Conservation (phyloP, 2,888 invertebrate genomes). For the Aleiodes alternator region DNA sequence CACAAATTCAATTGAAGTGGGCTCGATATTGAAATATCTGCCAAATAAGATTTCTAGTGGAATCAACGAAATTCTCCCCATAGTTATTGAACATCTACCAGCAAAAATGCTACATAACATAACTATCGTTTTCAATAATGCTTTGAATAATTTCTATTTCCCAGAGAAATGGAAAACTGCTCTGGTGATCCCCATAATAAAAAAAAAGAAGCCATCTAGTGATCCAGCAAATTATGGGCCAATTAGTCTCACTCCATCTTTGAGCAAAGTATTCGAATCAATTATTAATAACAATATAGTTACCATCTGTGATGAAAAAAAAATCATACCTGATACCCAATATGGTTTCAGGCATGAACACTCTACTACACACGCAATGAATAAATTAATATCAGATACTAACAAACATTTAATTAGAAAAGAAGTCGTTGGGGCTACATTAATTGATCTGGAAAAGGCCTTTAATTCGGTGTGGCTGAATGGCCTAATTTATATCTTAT, state of each 20-base stretch:
- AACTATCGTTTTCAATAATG: conserved; percentile 47
- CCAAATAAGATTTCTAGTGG: conserved; percentile 46
- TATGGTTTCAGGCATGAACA: conserved; percentile 47
- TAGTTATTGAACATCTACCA: conserved; percentile 48
- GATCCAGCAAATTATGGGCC: conserved; percentile 50
- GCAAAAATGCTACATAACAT: conserved; percentile 16
- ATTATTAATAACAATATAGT: conserved; percentile 44
- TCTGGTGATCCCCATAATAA: conserved; percentile 48
- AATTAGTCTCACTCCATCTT: conserved; percentile 51
- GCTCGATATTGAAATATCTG: conserved; percentile 20
- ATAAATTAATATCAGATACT: conserved; percentile 9
- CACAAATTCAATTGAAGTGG: background rate
- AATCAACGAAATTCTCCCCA: conserved; percentile 39
- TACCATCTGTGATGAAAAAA: background rate
- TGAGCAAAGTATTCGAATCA: conserved; percentile 40
- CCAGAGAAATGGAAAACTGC: conserved; percentile 48
- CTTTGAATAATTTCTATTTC: conserved; percentile 45
- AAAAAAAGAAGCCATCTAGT: conserved; percentile 40
- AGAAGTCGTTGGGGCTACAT: background rate
- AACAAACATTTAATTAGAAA: background rate
- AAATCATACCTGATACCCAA: conserved; percentile 40
- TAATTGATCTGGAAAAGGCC: conserved; percentile 39
- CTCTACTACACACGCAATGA: conserved; percentile 46
- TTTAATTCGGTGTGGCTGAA: conserved; percentile 38
- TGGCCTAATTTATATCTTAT: conserved; percentile 32